Percentiles rank a stretch among this genome's conserved stretches.
Evolutionary conservation across 1,140 invertebrate genomes (phyloP).

Genomic region (Lithobius niger): DNA sequence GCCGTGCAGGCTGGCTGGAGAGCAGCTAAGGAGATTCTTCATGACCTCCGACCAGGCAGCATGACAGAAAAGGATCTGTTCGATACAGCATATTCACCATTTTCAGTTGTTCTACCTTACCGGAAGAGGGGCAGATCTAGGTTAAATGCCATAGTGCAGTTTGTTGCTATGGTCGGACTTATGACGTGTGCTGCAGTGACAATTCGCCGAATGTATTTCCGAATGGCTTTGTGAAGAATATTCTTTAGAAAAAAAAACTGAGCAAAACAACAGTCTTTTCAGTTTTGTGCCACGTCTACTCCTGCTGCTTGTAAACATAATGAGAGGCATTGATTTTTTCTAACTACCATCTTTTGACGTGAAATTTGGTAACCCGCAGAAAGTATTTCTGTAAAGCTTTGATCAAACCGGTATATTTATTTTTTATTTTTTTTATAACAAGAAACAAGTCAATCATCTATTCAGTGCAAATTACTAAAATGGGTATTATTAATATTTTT

Average conservation of each 20-base stretch:
- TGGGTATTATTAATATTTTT: too few species aligned
- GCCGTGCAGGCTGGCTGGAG: constrained; percentile 32
- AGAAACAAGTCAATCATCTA: too few species aligned
- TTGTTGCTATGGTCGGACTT: neutral
- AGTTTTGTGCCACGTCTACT: too few species aligned
- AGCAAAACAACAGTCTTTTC: neutral
- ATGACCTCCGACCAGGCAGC: neutral
- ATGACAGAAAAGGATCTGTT: neutral
- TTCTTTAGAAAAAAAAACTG: neutral
- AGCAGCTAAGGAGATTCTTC: constrained; percentile 28
- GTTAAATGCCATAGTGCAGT: neutral
- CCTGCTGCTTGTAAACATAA: too few species aligned
- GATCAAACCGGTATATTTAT: too few species aligned
- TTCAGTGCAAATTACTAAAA: too few species aligned
- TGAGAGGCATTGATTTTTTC: too few species aligned
- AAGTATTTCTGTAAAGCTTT: too few species aligned
- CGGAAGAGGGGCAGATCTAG: neutral
- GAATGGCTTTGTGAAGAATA: neutral
- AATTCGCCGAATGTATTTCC: neutral
- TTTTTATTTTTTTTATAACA: too few species aligned
- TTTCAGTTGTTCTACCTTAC: too few species aligned
- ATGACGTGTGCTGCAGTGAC: neutral
- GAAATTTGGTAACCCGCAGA: too few species aligned
- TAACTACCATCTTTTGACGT: too few species aligned
- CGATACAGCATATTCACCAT: constrained; percentile 1